Base-by-base conservation (phyloP, 2,113 vertebrate genomes). In the Rousettus leschenaultii region DNA sequence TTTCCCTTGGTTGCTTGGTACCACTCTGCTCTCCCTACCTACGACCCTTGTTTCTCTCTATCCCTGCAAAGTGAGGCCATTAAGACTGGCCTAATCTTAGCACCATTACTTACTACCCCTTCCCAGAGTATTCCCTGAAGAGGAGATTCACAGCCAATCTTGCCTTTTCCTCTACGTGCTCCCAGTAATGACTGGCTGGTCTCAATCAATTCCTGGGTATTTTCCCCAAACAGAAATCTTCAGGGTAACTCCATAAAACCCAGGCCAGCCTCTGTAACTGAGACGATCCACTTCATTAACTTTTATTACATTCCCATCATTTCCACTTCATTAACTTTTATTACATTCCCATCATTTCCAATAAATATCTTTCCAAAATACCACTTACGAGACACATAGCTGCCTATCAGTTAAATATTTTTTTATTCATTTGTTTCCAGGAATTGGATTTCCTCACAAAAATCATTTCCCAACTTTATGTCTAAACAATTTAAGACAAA, bases 391-490 rank as follows among this genome's bases (percentile, higher is more conserved):
- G 73, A 87, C 78, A 83, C 4, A 2, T 16, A 78, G 75, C 78
- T 93, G 89, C 63, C 55, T 96, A 94, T 65, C 48, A 26, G 61
- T 89, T 80, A 85, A 33, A 14, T 51, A 2, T 28, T 53, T 71
- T 79, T 61, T 40, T 21, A 15, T 75, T 53, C 70, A 14, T 87
- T 93, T 96, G 51, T 48, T 97, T 97, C 88, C 94, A 89, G 89
- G 95, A 97, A 98, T 83, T 73, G 75, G 77, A 91, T 96, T 97
- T 98, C 87, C 63, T 94, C 70, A 96, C 9, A 65, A 66, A 51
- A 70, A 8, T 57, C 80, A 43, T 95, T 97, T 89, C 94, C 61
- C 89, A 97, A 96, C 38, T 66, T 87, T 16, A 87, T 82, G 59
- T 93, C 53, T 83, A 73, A 91, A 73, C 5, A 7, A 95, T 92